Evolutionary conservation across 1,140 invertebrate genomes (phyloP).

Genomic region (Patella vulgata): DNA sequence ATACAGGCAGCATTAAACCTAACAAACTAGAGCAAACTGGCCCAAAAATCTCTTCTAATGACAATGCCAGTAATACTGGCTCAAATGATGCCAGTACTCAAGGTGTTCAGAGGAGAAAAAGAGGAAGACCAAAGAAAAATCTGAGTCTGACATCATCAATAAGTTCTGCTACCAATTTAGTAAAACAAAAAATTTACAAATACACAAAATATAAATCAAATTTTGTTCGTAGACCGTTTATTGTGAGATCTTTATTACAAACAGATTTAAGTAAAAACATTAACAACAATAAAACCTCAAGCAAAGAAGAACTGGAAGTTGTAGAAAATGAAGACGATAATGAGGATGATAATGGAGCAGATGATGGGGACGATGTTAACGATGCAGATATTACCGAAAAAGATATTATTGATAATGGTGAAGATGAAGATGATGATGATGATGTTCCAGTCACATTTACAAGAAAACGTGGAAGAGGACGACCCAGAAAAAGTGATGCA

Average conservation of each 20-base stretch:
- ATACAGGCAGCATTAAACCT: no score
- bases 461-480: conserved; percentile 10
- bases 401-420: background rate
- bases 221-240: no score
- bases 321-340: no score
- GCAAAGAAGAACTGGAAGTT: background rate
- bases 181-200: conserved; percentile 2
- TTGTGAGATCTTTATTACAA: background rate
- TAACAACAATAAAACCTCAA: background rate
- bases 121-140: conserved; percentile 4
- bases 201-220: no score
- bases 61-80: no score
- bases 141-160: conserved; percentile 7
- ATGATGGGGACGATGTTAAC: no score
- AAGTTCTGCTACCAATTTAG: background rate
- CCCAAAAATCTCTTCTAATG: no score
- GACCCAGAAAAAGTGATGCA: conserved; percentile 16
- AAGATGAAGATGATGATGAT: background rate
- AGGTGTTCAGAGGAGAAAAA: no score
- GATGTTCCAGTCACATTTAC: background rate
- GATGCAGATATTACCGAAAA: background rate
- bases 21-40: no score
- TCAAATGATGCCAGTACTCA: no score
- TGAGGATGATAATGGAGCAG: no score
- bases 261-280: background rate